Evolutionary conservation across 2,797 vertebrate genomes (phyloP).

Genomic region (Oceanodroma leucorhoa): DNA sequence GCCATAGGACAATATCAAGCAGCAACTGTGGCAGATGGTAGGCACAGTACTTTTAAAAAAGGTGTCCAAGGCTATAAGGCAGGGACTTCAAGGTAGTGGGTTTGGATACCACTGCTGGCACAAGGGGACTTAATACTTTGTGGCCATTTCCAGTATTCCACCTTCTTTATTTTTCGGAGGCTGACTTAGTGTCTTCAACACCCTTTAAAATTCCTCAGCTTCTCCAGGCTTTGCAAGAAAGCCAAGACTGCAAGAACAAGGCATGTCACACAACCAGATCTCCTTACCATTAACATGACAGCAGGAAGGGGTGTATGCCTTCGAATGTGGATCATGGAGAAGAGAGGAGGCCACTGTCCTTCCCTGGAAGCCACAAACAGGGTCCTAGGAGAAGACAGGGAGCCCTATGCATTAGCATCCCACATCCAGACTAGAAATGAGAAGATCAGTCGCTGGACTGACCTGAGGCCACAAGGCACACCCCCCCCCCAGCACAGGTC

Average conservation of each 20-base stretch:
- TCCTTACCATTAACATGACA: slow-evolving; percentile 74
- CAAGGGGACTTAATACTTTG: background rate
- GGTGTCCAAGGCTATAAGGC: background rate
- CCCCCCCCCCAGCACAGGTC: accelerated
- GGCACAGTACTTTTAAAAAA: background rate
- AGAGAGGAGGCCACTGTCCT: slow-evolving; percentile 75
- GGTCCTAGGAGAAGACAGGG: slow-evolving; percentile 58
- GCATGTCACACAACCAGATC: background rate
- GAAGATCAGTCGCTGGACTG: background rate
- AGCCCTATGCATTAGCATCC: background rate
- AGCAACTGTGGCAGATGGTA: background rate
- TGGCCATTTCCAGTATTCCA: background rate
- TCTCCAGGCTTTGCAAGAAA: background rate
- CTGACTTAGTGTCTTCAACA: background rate
- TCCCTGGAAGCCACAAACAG: slow-evolving; percentile 76
- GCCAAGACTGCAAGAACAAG: background rate
- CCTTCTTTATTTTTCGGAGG: background rate
- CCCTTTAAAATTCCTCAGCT: background rate
- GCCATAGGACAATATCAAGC: background rate
- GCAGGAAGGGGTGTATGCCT: slow-evolving; percentile 72
- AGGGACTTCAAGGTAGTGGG: background rate
- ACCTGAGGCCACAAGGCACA: background rate
- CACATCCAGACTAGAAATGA: background rate
- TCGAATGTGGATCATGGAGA: slow-evolving; percentile 77
- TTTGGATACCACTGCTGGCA: background rate